Evolutionary conservation across 2,113 vertebrate species (phyloP).

Genomic region (Columba janthina): DNA sequence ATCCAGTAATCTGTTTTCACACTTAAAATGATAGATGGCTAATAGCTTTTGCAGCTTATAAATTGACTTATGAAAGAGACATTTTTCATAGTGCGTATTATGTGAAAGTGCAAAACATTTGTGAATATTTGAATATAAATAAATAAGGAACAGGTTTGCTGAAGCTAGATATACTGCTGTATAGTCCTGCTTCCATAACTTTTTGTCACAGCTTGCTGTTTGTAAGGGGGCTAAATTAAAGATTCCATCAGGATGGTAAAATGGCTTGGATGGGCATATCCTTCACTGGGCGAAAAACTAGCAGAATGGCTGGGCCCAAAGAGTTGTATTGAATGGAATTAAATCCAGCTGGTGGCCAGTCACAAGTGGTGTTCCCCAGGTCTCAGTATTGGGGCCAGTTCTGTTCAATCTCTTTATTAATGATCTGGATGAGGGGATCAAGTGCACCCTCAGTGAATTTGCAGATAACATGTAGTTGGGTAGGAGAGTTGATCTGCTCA

Average conservation of each 20-base stretch:
- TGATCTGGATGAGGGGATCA: no score
- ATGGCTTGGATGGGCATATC: neutral
- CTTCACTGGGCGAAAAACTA: neutral
- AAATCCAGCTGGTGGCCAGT: no score
- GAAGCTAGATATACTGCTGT: neutral
- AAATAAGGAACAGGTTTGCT: neutral
- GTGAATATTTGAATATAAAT: neutral
- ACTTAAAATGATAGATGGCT: neutral
- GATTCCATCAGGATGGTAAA: neutral
- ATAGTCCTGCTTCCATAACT: neutral
- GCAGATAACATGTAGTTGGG: neutral
- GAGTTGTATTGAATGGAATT: neutral
- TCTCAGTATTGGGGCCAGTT: no score
- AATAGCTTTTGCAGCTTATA: neutral
- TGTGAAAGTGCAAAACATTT: neutral
- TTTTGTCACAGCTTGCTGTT: neutral
- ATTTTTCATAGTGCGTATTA: neutral
- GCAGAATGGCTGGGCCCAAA: neutral
- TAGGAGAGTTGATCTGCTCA: neutral
- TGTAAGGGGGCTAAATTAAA: neutral
- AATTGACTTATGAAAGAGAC: neutral
- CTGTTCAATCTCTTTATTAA: no score
- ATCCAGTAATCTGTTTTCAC: neutral
- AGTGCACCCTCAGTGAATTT: no score
- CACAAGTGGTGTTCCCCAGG: no score